These are phyloP conservation scores for Noctua pronuba DNA, from an alignment of 2,888 invertebrate genomes.

Conservation along the genomic window DNA sequence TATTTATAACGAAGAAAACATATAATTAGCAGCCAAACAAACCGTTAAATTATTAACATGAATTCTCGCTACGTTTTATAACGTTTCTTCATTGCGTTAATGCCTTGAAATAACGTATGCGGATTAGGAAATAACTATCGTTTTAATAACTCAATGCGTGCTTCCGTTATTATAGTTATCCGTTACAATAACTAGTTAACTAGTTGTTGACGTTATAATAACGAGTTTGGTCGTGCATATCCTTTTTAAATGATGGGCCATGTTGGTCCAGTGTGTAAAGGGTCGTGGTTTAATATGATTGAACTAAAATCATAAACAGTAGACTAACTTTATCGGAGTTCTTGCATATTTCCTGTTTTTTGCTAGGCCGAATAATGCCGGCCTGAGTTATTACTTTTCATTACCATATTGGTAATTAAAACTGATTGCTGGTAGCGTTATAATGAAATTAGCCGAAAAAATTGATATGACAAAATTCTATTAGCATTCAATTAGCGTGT, in stretches of 20 bases:
- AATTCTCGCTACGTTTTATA: slow-evolving; percentile 24
- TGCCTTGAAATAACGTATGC: slow-evolving; percentile 53
- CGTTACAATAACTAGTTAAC: slow-evolving; percentile 44
- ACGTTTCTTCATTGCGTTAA: slow-evolving; percentile 45
- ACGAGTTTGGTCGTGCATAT: not conserved
- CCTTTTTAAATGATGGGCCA: not conserved
- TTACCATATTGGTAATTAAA: slow-evolving; percentile 55
- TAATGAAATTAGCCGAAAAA: slow-evolving; percentile 51
- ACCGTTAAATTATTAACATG: slow-evolving; percentile 53
- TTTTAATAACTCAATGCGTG: slow-evolving; percentile 49
- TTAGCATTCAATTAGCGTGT: slow-evolving; percentile 48
- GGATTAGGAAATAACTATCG: slow-evolving; percentile 54
- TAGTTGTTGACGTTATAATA: slow-evolving; percentile 32
- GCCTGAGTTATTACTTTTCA: slow-evolving; percentile 30
- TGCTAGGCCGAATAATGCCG: slow-evolving; percentile 22
- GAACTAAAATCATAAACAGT: not conserved
- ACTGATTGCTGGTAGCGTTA: slow-evolving; percentile 23
- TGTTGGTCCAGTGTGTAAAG: slow-evolving; percentile 14
- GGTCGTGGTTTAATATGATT: not conserved
- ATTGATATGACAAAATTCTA: slow-evolving; percentile 58
- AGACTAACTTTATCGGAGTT: not conserved
- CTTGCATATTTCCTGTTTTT: slow-evolving; percentile 51
- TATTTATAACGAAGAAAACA: slow-evolving; percentile 27
- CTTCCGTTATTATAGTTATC: slow-evolving; percentile 58
- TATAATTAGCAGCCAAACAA: slow-evolving; percentile 32